These are phyloP conservation scores for Coremacera marginata DNA, from an alignment of 2,888 invertebrate genomes.

Conservation along the genomic window DNA sequence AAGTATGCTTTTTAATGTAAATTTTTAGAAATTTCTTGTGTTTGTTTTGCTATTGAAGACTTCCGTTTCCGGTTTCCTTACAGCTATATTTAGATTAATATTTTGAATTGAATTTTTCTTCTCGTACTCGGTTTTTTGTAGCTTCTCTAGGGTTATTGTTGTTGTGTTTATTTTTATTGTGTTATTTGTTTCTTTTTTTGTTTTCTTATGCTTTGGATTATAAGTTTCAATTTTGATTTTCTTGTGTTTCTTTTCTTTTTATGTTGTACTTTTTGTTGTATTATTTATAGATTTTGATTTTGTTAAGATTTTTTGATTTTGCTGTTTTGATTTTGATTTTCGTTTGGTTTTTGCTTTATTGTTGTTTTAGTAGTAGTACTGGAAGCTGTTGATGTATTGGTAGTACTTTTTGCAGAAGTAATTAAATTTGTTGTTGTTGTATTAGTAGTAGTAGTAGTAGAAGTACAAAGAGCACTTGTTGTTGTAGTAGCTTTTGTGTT, in stretches of 20 bases:
- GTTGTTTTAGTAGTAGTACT: slow-evolving; percentile 24
- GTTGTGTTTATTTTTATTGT: slow-evolving; percentile 26
- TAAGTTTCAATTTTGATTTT: slow-evolving; percentile 27
- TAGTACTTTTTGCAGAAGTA: slow-evolving; percentile 36
- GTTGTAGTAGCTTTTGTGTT: slow-evolving; percentile 16
- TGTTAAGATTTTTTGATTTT: slow-evolving; percentile 29
- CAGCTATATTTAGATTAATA: background rate
- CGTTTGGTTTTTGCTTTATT: slow-evolving; percentile 41
- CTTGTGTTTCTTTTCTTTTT: slow-evolving; percentile 35
- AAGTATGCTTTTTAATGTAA: background rate
- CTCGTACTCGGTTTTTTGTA: slow-evolving; percentile 42
- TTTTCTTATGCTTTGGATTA: slow-evolving; percentile 35
- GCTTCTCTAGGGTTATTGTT: slow-evolving; percentile 29
- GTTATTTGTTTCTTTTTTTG: slow-evolving; percentile 29
- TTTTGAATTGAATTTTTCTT: slow-evolving; percentile 37
- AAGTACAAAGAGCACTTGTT: background rate
- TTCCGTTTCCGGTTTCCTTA: slow-evolving; percentile 33
- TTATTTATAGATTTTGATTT: slow-evolving; percentile 32
- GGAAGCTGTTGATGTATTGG: slow-evolving; percentile 33
- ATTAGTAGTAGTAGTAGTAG: slow-evolving; percentile 2
- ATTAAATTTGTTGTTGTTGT: slow-evolving; percentile 31
- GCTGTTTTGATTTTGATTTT: slow-evolving; percentile 37
- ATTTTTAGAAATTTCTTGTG: background rate
- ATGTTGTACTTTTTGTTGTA: slow-evolving; percentile 31
- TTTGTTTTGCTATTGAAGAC: slow-evolving; percentile 26